These are phyloP conservation scores for Thunnus thynnus DNA, from an alignment of 2,113 vertebrate genomes.

Conservation along the genomic window DNA sequence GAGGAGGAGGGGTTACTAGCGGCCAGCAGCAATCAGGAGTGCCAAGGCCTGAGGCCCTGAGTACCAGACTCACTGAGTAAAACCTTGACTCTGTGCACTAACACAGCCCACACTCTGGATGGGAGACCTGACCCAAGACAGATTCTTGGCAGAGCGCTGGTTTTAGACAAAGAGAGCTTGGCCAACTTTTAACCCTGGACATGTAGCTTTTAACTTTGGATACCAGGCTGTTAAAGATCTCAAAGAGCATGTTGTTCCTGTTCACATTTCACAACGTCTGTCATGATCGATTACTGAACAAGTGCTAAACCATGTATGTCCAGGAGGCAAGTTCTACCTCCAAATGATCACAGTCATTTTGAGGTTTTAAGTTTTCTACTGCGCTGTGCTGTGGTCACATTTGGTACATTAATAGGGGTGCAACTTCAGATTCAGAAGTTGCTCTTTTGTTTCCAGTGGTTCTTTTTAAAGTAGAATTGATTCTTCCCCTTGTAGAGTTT, in stretches of 20 bases:
- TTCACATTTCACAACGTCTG: conserved; percentile 74
- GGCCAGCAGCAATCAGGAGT: conserved; percentile 71
- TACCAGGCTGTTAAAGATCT: conserved; percentile 75
- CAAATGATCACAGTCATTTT: conserved; percentile 53
- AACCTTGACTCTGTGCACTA: conserved; percentile 72
- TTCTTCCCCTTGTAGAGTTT: neutral
- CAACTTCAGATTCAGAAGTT: conserved; percentile 43
- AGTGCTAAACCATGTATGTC: conserved; percentile 58
- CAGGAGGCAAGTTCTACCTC: conserved; percentile 68
- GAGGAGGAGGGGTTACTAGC: conserved; percentile 61
- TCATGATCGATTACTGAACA: conserved; percentile 74
- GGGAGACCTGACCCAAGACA: conserved; percentile 76
- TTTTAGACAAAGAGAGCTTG: conserved; percentile 71
- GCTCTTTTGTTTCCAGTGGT: conserved; percentile 26
- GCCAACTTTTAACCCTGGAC: conserved; percentile 79
- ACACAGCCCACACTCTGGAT: conserved; percentile 79
- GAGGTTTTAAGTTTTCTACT: conserved; percentile 35
- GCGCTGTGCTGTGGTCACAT: conserved; percentile 35
- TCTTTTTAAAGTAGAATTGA: neutral
- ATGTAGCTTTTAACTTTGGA: conserved; percentile 72
- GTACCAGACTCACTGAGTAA: conserved; percentile 70
- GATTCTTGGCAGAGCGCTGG: conserved; percentile 78
- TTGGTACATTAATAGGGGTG: conserved; percentile 4
- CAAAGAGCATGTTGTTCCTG: conserved; percentile 66
- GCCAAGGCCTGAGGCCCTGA: conserved; percentile 76